Evolutionary conservation across 1,140 invertebrate species (phyloP), one percentile per base, ranked within the genome.

Genomic region (Macrobrachium rosenbergii): DNA sequence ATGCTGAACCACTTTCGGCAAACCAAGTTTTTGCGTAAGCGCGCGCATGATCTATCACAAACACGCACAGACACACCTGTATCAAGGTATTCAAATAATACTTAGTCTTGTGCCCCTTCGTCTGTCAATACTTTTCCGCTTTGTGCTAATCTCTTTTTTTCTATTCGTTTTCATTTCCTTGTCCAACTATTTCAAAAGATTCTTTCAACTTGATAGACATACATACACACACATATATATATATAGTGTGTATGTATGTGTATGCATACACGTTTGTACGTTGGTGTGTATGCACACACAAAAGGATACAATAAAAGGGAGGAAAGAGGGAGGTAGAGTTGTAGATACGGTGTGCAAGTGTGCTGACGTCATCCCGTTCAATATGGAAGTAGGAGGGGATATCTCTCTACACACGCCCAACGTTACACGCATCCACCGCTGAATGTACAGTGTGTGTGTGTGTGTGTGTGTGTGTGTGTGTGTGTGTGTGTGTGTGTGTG

Each of bases 391-490:
- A 37, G 28, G 28, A 79, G 23, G n/a, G 19, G 21, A 79, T 10
- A n/a, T 45, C 60, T 45, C 60, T 28, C n/a, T 28, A 58, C 58
- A 43, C 2, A 58, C 77, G 59, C 59, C 19, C 19, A 58, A 16
- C 16, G 16, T 17, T 60, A 58, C 77, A 79, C 77, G 23, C 59
- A n/a, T 23, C 16, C 16, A 60, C 43, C 52, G 17, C 19, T n/a
- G 60, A 37, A 37, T 37, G 28, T 37, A 37, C 3, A 37, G 21
- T 75, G 5, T 3, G 73, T 43, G 17, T 75, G 28, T 43, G 3
- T 75, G 28, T 75, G 73, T 73, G 69, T 23, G 19, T 73, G 3
- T 75, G 28, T 75, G 73, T 73, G 69, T 23, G 19, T 73, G 21
- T 75, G 5, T 3, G 73, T 43, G 17, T 75, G 28, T 43, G 3